Percentiles rank a stretch among this genome's conserved stretches.
Evolutionary conservation across 2,113 vertebrate species (phyloP).

Genomic region (Catharus bicknelli): DNA sequence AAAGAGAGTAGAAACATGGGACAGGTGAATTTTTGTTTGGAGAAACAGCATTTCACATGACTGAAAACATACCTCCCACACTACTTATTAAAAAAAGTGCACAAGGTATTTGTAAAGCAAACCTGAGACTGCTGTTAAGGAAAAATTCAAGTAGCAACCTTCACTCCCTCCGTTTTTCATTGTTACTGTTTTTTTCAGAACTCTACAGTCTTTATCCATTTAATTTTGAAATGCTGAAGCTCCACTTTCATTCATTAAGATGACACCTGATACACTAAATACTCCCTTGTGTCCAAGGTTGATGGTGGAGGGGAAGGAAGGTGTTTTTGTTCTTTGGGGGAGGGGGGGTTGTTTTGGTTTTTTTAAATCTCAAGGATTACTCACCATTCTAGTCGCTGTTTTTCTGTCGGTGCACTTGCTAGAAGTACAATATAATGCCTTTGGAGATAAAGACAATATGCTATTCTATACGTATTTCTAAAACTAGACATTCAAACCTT

Average conservation of each 20-base stretch:
- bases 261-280: background rate
- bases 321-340: background rate
- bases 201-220: background rate
- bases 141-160: background rate
- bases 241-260: background rate
- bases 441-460: constrained; percentile 85
- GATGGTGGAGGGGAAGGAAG: background rate
- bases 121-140: background rate
- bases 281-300: background rate
- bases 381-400: constrained; percentile 89
- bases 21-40: background rate
- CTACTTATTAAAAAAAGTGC: background rate
- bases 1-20: background rate
- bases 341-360: background rate
- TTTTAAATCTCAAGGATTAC: constrained; percentile 58
- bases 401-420: constrained; percentile 86
- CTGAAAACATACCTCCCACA: background rate
- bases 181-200: background rate
- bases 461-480: constrained; percentile 72
- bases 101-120: background rate
- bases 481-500: constrained; percentile 63
- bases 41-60: background rate
- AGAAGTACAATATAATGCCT: constrained; percentile 94
- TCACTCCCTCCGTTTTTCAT: background rate
- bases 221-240: background rate